A percentile compares a stretch with the other conserved stretches of the same genome.
These are phyloP conservation scores for Drosophila orena DNA, from an alignment of 1,140 invertebrate genomes.

Conservation along the genomic window DNA sequence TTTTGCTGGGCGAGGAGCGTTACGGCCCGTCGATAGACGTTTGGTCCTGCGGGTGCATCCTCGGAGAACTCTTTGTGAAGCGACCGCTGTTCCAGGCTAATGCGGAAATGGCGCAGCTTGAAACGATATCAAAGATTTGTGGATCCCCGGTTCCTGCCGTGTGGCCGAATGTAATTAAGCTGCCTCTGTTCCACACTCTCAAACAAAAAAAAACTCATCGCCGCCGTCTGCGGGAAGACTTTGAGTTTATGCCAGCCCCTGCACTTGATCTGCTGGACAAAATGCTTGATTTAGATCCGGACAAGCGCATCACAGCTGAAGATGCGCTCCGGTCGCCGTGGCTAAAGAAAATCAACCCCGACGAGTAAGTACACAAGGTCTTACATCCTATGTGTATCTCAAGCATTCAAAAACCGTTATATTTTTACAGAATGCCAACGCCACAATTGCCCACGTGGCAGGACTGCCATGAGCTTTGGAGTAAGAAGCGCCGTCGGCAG, in stretches of 20 bases:
- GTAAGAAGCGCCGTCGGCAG: constrained; percentile 94
- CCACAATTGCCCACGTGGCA: constrained; percentile 96
- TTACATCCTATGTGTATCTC: background rate
- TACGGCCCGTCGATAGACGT: constrained; percentile 99
- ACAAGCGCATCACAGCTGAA: constrained; percentile 96
- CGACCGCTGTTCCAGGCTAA: constrained; percentile 98
- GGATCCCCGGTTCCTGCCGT: constrained; percentile 98
- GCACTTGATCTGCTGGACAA: constrained; percentile 97
- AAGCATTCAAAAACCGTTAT: constrained; percentile 19
- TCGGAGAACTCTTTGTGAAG: constrained; percentile 98
- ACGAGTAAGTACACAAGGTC: constrained; percentile 89
- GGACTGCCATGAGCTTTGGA: constrained; percentile 99
- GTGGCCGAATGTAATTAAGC: constrained; percentile 98
- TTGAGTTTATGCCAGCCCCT: constrained; percentile 93
- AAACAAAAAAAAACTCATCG: constrained; percentile 96
- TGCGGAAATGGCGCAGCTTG: constrained; percentile 96
- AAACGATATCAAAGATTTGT: constrained; percentile 97
- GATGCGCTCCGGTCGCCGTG: constrained; percentile 97
- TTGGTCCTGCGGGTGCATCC: constrained; percentile 99
- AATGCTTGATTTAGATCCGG: constrained; percentile 98
- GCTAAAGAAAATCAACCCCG: constrained; percentile 96
- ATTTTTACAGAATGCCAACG: constrained; percentile 89
- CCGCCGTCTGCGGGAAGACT: constrained; percentile 95
- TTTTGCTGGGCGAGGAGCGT: constrained; percentile 98
- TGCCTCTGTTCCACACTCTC: constrained; percentile 96